Evolutionary conservation across 2,888 invertebrate species (phyloP).

Genomic region (Barypeithes pellucidus): DNA sequence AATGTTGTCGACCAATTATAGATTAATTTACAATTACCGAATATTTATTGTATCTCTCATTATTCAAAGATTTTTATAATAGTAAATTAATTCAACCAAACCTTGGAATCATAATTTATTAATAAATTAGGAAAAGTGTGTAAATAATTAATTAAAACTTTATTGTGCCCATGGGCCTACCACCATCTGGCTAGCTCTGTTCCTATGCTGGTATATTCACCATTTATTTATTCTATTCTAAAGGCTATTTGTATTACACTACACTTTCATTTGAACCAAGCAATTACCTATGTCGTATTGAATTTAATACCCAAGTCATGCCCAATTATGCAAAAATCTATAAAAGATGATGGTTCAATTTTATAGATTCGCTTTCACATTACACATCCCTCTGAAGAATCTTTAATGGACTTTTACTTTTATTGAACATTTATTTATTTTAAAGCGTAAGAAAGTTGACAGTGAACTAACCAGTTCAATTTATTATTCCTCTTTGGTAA

Average conservation of each 20-base stretch:
- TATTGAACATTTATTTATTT: conserved; percentile 10
- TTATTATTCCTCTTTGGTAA: neutral
- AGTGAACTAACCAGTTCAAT: conserved; percentile 7
- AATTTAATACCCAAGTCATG: conserved; percentile 36
- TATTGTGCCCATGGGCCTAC: neutral
- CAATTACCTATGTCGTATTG: conserved; percentile 2
- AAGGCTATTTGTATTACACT: conserved; percentile 24
- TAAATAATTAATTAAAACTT: neutral
- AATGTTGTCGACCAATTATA: too few species aligned
- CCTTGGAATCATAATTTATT: neutral
- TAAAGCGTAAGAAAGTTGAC: conserved; percentile 12
- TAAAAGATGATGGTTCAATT: conserved; percentile 33
- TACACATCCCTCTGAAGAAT: conserved; percentile 31
- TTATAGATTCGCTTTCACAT: conserved; percentile 46
- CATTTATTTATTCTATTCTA: neutral
- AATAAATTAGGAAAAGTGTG: neutral
- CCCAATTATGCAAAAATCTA: conserved; percentile 21
- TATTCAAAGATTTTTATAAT: too few species aligned
- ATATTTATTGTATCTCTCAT: too few species aligned
- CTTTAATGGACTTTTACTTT: conserved; percentile 47
- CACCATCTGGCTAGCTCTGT: conserved; percentile 1
- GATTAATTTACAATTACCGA: too few species aligned
- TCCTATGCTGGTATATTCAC: conserved; percentile 15
- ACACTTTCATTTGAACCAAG: conserved; percentile 21
- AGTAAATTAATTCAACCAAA: too few species aligned